Evolutionary conservation across 2,888 invertebrate genomes (phyloP), one percentile per base, ranked within the genome.

Genomic region (Leptothorax acervorum): DNA sequence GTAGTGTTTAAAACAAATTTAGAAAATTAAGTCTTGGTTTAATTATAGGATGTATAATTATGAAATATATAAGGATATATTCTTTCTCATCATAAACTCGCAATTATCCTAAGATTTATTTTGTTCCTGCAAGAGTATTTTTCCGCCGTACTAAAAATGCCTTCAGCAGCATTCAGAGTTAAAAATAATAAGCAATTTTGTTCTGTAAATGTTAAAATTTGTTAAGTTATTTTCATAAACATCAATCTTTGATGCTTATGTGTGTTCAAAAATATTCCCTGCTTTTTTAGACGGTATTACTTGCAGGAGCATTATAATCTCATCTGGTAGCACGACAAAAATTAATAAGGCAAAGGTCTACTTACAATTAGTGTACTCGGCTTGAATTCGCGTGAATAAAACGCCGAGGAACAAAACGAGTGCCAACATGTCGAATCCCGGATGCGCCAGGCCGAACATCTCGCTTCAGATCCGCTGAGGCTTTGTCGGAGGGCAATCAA

Each of bases 291-390:
- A 3, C 23, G 12, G 23, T 15, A 42, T 48, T 57, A 31, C 12
- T 57, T 28, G 42, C 23, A 53, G n/a, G 57, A 15, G 1, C 45
- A 55, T 55, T 45, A 11, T 45, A 76, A 42, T 18, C 18, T 55
- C 31, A 9, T 71, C 28, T 53, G 12, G n/a, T 1, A 0, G 1
- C 11, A n/a, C 5, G 5, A 39, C 18, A 39, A 39, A 60, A 71
- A 62, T 81, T 28, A 70, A 70, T 66, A 42, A 5, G 15, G 3
- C 0, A 0, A n/a, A 23, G 6, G 35, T 78, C 1, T 90, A 94
- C 94, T 94, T 86, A 94, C 94, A 86, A 87, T 94, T 94, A 70
- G 89, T 92, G 70, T 90, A 93, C 12, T 91, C 92, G 31, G 89
- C 88, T 66, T 86, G 62, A 18, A 51, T 73, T 31, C 85, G 84